These are phyloP conservation scores for Nixonia krombeini DNA, from an alignment of 1,140 invertebrate species.

Conservation along the genomic window DNA sequence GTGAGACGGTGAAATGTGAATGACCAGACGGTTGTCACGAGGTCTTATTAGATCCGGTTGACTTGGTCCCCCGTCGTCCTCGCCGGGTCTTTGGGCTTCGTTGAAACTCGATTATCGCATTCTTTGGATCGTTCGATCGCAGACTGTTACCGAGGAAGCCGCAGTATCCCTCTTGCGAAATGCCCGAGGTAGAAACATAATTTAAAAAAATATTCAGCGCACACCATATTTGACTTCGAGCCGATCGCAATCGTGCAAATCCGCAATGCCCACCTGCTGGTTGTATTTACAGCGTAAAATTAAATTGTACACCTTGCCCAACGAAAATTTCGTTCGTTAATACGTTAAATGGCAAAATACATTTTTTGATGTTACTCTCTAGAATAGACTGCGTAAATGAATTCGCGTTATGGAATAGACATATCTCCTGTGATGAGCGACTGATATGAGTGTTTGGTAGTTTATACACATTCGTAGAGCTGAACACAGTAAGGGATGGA, in stretches of 20 bases:
- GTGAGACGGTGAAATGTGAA: constrained; percentile 12
- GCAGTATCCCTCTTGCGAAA: background rate
- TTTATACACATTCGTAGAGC: background rate
- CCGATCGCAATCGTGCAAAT: too few relatives aligned
- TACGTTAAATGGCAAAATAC: too few relatives aligned
- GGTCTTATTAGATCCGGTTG: constrained; percentile 23
- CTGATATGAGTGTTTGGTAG: background rate
- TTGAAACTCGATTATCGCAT: constrained; percentile 24
- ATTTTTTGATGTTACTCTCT: too few relatives aligned
- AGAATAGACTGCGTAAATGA: too few relatives aligned
- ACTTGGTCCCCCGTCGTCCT: constrained; percentile 12
- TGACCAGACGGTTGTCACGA: constrained; percentile 14
- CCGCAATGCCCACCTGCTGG: too few relatives aligned
- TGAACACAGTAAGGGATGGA: constrained; percentile 11
- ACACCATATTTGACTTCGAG: background rate
- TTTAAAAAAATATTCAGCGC: background rate
- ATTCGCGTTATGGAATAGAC: constrained; percentile 6
- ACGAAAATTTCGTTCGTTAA: too few relatives aligned
- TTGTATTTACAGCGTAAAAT: too few relatives aligned
- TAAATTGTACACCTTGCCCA: too few relatives aligned
- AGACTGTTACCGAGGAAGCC: constrained; percentile 2
- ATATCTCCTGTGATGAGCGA: too few relatives aligned
- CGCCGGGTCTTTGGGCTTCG: constrained; percentile 7
- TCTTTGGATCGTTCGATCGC: constrained; percentile 17
- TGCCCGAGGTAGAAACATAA: background rate